Conservation (phyloP, 2,888 invertebrate species). For the Hyposoter dolosus region DNA sequence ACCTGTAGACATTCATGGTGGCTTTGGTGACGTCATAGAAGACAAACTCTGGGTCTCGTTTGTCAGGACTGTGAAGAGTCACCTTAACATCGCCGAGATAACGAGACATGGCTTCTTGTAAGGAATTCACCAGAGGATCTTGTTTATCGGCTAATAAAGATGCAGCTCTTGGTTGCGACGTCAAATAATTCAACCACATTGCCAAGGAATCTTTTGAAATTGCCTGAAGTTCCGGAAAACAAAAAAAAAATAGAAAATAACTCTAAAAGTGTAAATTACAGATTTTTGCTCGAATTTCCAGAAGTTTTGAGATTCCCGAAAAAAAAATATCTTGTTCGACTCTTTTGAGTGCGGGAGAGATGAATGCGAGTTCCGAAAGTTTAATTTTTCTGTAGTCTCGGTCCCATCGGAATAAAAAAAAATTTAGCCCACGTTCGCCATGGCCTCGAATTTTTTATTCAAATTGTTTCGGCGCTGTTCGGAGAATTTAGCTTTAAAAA, state of each 20-base stretch:
- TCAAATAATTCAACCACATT: constrained; percentile 91
- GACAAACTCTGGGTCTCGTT: constrained; percentile 96
- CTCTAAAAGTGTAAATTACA: constrained; percentile 1
- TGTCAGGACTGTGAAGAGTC: constrained; percentile 90
- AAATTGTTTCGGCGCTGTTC: too few relatives aligned
- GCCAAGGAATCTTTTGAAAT: constrained; percentile 90
- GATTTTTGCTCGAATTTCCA: neutral
- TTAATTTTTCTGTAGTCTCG: too few relatives aligned
- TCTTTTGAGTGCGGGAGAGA: too few relatives aligned
- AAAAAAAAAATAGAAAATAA: neutral
- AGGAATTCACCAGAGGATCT: constrained; percentile 88
- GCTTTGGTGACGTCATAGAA: constrained; percentile 94
- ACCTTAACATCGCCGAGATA: constrained; percentile 92
- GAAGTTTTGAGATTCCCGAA: neutral
- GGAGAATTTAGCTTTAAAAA: neutral
- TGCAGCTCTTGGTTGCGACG: constrained; percentile 91
- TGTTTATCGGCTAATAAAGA: constrained; percentile 89
- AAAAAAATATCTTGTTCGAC: too few relatives aligned
- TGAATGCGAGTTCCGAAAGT: too few relatives aligned
- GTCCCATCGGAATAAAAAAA: too few relatives aligned
- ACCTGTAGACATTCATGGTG: constrained; percentile 95
- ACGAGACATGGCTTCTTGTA: constrained; percentile 90
- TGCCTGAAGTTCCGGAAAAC: constrained; percentile 86
- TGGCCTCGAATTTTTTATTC: too few relatives aligned
- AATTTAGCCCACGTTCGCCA: too few relatives aligned